Base-by-base conservation (phyloP, 1,140 invertebrate species). In the Holcopasites calliopsidis region DNA sequence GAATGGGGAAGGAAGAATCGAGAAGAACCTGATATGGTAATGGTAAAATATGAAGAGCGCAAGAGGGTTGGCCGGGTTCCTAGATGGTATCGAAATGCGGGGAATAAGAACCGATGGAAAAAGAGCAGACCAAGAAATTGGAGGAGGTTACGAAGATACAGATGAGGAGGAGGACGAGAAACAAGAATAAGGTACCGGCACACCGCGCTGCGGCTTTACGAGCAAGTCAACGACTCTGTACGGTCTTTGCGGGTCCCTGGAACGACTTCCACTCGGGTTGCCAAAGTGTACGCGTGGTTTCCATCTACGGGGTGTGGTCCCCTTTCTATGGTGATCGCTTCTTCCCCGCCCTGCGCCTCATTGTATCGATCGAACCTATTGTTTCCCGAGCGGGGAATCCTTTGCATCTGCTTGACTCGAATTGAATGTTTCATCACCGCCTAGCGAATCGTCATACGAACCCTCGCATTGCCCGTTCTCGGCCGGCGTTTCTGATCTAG, bases 1-100 rank as follows among this genome's bases (percentile, higher is more conserved):
- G 13, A 7, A n/a, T 33, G 52, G 28, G 23, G 44, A 57, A 55
- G 54, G 55, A 55, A 75, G 73, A 69, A 81, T 79, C 82, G 68
- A 71, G 79, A 54, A 86, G 85, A 88, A 87, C 86, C 82, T 82
- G 77, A 88, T 88, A 88, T 85, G 86, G 73, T 87, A 88, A 88
- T 86, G 71, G 82, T 81, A 85, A 82, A 87, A 79, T 79, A 81
- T 82, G 68, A 80, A 76, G 80, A 85, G 75, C 72, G 83, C 81
- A 76, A 82, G 70, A 57, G 57, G 74, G 58, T 35, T 64, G 66
- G 66, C 40, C n/a, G 80, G 75, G 79, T 77, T 82, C 57, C 73
- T 79, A 87, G 85, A 85, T 87, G 80, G 74, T 85, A 84, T 87
- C 87, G 81, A 72, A 69, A 85, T n/a, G 79, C 75, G 80, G 73